phyloP scores from a whole-genome alignment of 2,113 vertebrate genomes.

The Hippolais icterina region DNA sequence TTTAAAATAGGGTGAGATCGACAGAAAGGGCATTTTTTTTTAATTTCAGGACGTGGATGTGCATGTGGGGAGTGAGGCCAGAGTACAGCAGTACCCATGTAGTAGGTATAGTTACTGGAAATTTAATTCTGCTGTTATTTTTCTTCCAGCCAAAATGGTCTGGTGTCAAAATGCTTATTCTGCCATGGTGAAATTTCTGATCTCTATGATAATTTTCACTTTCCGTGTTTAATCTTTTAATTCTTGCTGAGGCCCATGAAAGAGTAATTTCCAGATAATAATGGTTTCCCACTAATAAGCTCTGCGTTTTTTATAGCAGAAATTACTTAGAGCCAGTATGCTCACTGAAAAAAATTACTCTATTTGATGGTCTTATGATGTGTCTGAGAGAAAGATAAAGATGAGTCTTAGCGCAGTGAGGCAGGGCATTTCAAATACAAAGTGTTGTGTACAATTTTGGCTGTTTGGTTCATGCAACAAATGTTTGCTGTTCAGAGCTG shows the following conservation, averaged over 20 bases:
- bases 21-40: neutral
- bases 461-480: neutral
- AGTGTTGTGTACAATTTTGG: neutral
- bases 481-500: neutral
- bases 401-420: accelerated
- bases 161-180: conserved; percentile 15
- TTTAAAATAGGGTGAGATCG: neutral
- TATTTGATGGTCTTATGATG: neutral
- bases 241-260: neutral
- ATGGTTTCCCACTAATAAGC: conserved; percentile 5
- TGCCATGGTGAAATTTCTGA: neutral
- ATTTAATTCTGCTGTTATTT: neutral
- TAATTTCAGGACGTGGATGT: neutral
- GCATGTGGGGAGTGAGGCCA: neutral
- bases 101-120: neutral
- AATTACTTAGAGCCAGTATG: neutral
- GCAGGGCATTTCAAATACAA: neutral
- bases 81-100: neutral
- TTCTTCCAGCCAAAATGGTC: neutral
- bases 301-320: neutral
- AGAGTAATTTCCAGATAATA: conserved; percentile 24
- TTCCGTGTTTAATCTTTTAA: conserved; percentile 6
- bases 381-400: neutral
- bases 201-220: conserved; percentile 22
- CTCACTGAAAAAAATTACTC: neutral